Base-by-base conservation (phyloP, 2,113 vertebrate species). In the Sprattus sprattus region DNA sequence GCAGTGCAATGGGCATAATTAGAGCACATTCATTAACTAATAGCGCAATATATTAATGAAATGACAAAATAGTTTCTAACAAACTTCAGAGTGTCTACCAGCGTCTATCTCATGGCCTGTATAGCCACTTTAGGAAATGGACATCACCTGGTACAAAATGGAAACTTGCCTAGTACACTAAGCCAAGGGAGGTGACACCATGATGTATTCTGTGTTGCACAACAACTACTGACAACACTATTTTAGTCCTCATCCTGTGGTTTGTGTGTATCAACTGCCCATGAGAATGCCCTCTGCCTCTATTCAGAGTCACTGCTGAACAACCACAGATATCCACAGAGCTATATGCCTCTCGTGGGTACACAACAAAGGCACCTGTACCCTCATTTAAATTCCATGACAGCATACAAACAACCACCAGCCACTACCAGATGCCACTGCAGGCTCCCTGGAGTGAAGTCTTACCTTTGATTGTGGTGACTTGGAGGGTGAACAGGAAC, bases 391-490 rank as follows among this genome's bases (percentile, higher is more conserved):
- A 88, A 85, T 82, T 85, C 50, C 47, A 81, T 46, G 75, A 85
- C 39, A 83, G 45, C 50, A 47, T 82, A 71, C 45, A 85, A 85
- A 84, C 46, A 82, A 84, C 16, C 3, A 52, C 82, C 71, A 67
- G 81, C 67, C 86, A 87, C 22, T 85, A 86, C 54, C 82, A 86
- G 47, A 7, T 71, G 64, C 13, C 75, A 78, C 82, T 11, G 32
- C 57, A 84, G 82, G 3, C 64, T 86, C 39, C 46, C 25, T 47
- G 28, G 25, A 82, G n/a, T 85, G 45, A 52, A 1, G 81, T 91
- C 96, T 96, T 96, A 99, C 97, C 97, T 98, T 95, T 96, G 89
- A 89, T 96, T 95, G 92, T 94, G 91, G 94, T 95, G 93, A 95
- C 93, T 92, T 97, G 96, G 81, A 97, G 94, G 88, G 93, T 94